These are phyloP conservation scores for Pyralis farinalis DNA, from an alignment of 2,888 invertebrate genomes.

Conservation along the genomic window DNA sequence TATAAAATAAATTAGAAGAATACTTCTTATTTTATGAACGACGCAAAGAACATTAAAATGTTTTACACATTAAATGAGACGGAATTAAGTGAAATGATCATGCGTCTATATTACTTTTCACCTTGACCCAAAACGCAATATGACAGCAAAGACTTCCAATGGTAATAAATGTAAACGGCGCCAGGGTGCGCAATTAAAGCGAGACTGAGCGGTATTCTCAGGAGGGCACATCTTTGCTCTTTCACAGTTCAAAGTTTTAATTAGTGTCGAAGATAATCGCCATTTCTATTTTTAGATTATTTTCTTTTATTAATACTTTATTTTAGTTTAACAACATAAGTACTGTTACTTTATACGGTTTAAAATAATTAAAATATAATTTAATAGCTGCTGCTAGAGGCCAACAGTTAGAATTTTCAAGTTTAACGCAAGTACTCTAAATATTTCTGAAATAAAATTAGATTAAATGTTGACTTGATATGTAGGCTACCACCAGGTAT, in stretches of 20 bases:
- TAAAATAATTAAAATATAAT: too few species aligned
- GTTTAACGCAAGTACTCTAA: too few species aligned
- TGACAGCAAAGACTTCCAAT: constrained; percentile 39
- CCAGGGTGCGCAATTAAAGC: constrained; percentile 49
- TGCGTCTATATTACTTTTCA: neutral
- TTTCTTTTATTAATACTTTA: constrained; percentile 18
- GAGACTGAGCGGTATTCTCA: constrained; percentile 40
- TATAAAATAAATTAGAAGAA: too few species aligned
- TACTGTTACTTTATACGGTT: too few species aligned
- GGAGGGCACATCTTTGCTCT: constrained; percentile 43
- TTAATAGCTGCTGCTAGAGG: too few species aligned
- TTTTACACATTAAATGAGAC: neutral
- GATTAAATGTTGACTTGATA: too few species aligned
- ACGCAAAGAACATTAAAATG: too few species aligned
- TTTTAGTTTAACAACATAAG: too few species aligned
- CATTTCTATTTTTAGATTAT: constrained; percentile 36
- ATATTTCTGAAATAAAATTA: too few species aligned
- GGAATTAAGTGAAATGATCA: neutral
- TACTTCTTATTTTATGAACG: too few species aligned
- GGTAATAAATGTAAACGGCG: constrained; percentile 59
- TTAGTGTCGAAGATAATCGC: constrained; percentile 47
- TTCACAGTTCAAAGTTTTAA: constrained; percentile 49
- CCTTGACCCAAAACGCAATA: constrained; percentile 18
- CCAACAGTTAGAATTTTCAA: too few species aligned
- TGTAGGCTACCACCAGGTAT: too few species aligned